Percentiles rank a stretch among this genome's conserved stretches.
phyloP scores from a whole-genome alignment of 2,888 invertebrate genomes.

The Morpho achilles region DNA sequence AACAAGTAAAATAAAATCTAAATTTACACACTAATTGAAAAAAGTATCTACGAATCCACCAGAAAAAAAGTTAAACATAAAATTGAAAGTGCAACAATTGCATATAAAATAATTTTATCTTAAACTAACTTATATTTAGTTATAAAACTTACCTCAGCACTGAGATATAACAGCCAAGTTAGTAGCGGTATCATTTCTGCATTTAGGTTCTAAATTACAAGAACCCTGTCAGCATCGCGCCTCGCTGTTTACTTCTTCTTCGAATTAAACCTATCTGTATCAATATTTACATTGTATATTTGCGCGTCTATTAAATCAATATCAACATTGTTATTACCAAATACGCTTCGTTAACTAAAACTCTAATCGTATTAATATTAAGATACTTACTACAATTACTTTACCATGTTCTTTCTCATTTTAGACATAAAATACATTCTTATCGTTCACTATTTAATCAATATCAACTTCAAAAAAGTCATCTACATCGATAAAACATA shows the following conservation, averaged over 20 bases:
- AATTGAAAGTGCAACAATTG: conserved; percentile 31
- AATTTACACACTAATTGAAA: conserved; percentile 40
- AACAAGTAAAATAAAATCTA: conserved; percentile 46
- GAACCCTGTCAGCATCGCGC: conserved; percentile 17
- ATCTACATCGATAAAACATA: conserved; percentile 1
- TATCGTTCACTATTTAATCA: background rate
- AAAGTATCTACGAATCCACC: conserved; percentile 45
- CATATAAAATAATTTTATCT: conserved; percentile 46
- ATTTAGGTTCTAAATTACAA: conserved; percentile 19
- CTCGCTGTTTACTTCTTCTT: conserved; percentile 17
- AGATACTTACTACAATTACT: background rate
- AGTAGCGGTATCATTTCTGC: conserved; percentile 21
- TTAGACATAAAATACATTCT: background rate
- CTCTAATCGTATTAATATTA: background rate
- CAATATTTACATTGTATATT: conserved; percentile 13
- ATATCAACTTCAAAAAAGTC: conserved; percentile 6
- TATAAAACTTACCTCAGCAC: conserved; percentile 59
- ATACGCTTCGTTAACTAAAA: background rate
- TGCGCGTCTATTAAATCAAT: background rate
- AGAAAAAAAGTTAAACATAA: conserved; percentile 34
- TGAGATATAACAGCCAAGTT: conserved; percentile 49
- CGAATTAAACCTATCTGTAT: background rate
- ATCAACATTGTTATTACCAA: conserved; percentile 1
- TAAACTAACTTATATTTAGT: conserved; percentile 64
- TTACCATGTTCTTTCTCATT: conserved; percentile 3